A percentile compares a stretch with the other conserved stretches of the same genome.
Evolutionary conservation across 2,888 invertebrate genomes (phyloP).

Genomic region (Taenaris catops): DNA sequence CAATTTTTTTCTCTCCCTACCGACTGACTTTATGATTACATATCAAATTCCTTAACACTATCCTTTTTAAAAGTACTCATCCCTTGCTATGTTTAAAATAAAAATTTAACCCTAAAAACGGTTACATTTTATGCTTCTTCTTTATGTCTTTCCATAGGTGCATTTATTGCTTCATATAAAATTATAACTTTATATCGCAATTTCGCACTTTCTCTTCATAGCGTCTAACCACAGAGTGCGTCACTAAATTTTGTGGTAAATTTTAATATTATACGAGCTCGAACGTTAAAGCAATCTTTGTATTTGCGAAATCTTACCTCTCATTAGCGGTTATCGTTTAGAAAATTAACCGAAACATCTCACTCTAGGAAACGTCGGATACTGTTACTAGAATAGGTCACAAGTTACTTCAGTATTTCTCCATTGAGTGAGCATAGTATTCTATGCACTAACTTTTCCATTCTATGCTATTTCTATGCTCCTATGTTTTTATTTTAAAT

Average conservation of each 20-base stretch:
- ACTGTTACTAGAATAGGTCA: slow-evolving; percentile 2
- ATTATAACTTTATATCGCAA: slow-evolving; percentile 52
- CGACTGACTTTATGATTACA: too few relatives aligned
- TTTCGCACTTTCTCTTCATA: slow-evolving; percentile 32
- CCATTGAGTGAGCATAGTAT: too few relatives aligned
- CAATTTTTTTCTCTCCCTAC: too few relatives aligned
- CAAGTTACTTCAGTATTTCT: slow-evolving; percentile 7
- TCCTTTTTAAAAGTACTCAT: too few relatives aligned
- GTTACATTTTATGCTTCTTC: slow-evolving; percentile 57
- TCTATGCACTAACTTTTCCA: too few relatives aligned
- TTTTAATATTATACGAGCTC: slow-evolving; percentile 39
- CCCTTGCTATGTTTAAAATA: slow-evolving; percentile 79
- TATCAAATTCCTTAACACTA: too few relatives aligned
- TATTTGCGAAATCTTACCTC: slow-evolving; percentile 26
- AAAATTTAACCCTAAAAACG: slow-evolving; percentile 72
- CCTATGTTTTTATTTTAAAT: too few relatives aligned
- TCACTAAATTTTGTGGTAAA: slow-evolving; percentile 27
- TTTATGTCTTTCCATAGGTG: slow-evolving; percentile 52
- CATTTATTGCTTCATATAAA: slow-evolving; percentile 63
- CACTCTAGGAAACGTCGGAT: slow-evolving; percentile 2
- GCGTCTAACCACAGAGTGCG: background rate
- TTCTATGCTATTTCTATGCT: too few relatives aligned
- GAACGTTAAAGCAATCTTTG: slow-evolving; percentile 26
- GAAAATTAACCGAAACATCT: slow-evolving; percentile 12
- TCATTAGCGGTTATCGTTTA: slow-evolving; percentile 21